Evolutionary conservation across 2,888 invertebrate species (phyloP).

Genomic region (Eupithecia subfuscata): DNA sequence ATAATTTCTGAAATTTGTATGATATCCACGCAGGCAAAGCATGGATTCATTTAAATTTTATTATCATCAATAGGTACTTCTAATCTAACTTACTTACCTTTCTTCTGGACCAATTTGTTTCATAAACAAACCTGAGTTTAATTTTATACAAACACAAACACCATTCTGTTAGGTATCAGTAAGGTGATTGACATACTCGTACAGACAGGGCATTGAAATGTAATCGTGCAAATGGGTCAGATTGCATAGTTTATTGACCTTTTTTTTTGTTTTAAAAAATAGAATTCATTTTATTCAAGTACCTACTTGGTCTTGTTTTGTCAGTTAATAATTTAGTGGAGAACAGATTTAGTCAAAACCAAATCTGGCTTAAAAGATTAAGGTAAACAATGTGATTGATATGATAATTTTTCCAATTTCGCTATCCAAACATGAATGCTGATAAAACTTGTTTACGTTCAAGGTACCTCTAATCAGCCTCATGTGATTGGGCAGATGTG

Average conservation of each 20-base stretch:
- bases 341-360: neutral
- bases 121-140: neutral
- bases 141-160: neutral
- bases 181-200: neutral
- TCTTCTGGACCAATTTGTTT: neutral
- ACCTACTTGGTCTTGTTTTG: neutral
- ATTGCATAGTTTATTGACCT: neutral
- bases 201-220: neutral
- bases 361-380: neutral
- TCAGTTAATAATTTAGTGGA: neutral
- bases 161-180: neutral
- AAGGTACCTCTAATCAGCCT: conserved; percentile 3
- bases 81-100: neutral
- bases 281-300: neutral
- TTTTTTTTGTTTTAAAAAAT: neutral
- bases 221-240: neutral
- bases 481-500: conserved; percentile 16
- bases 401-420: neutral
- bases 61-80: neutral
- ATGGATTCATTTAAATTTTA: neutral
- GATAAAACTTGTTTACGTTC: conserved; percentile 18
- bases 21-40: too few relatives aligned
- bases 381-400: neutral
- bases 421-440: neutral
- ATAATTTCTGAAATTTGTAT: too few relatives aligned